These are phyloP conservation scores for Mermis nigrescens DNA, from an alignment of 2,888 invertebrate species.

Conservation along the genomic window DNA sequence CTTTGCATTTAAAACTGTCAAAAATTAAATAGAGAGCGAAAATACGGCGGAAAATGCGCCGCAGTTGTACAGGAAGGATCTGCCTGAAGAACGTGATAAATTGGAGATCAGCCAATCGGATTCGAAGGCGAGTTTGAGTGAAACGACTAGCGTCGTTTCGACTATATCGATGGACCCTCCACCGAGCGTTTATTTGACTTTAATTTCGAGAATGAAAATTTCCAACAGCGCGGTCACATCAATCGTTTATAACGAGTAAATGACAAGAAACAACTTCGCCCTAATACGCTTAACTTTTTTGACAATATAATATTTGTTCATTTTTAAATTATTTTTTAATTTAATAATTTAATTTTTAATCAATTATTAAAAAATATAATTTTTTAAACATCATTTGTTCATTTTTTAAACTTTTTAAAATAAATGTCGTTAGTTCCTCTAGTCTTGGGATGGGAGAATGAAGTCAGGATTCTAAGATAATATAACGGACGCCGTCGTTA, in stretches of 20 bases:
- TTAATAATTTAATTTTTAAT: too few species aligned
- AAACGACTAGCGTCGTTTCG: conserved; percentile 22
- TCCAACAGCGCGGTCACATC: conserved; percentile 36
- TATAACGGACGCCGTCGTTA: too few species aligned
- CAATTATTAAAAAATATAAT: too few species aligned
- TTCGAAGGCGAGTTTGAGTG: conserved; percentile 6
- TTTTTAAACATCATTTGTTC: too few species aligned
- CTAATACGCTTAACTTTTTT: too few species aligned
- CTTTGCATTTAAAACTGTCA: background rate
- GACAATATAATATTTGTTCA: too few species aligned
- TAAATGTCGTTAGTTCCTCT: too few species aligned
- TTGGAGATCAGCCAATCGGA: background rate
- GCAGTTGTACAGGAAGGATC: background rate
- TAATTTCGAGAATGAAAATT: conserved; percentile 39
- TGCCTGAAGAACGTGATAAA: background rate
- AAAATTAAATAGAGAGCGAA: background rate
- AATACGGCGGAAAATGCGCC: background rate
- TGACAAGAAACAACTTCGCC: background rate
- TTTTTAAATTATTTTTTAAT: too few species aligned
- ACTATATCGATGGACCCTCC: conserved; percentile 21
- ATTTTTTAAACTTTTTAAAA: too few species aligned
- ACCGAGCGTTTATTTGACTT: conserved; percentile 31
- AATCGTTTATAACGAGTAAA: background rate
- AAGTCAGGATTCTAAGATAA: too few species aligned
- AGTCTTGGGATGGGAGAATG: too few species aligned